Conservation (phyloP, 1,140 invertebrate species). For the Drosophila ercepeae region DNA sequence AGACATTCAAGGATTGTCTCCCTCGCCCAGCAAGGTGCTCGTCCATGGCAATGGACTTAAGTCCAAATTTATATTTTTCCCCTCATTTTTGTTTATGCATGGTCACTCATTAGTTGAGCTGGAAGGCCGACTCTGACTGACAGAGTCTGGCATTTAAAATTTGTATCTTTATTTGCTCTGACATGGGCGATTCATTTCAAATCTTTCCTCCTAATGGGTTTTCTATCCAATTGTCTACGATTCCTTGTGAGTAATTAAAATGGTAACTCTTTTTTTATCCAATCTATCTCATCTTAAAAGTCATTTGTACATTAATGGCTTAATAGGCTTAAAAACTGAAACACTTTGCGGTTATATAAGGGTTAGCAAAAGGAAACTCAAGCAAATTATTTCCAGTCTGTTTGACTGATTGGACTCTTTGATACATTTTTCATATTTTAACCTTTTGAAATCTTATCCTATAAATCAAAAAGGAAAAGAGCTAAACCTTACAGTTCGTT, state of each 20-base stretch:
- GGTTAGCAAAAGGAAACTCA: neutral
- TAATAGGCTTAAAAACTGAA: conserved; percentile 71
- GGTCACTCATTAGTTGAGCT: conserved; percentile 77
- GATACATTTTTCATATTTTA: neutral
- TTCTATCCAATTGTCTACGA: conserved; percentile 52
- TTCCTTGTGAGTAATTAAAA: conserved; percentile 63
- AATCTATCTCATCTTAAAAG: neutral
- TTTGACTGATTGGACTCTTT: neutral
- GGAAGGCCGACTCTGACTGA: conserved; percentile 55
- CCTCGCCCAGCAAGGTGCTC: conserved; percentile 64
- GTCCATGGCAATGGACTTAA: conserved; percentile 73
- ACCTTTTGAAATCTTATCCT: neutral
- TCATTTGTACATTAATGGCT: conserved; percentile 6
- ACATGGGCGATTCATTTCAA: conserved; percentile 15
- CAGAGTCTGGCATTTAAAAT: conserved; percentile 29
- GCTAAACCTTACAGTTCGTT: no score
- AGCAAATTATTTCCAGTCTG: conserved; percentile 8
- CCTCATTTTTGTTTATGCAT: conserved; percentile 48
- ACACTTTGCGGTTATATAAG: conserved; percentile 47
- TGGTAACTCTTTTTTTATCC: conserved; percentile 45
- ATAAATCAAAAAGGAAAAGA: no score
- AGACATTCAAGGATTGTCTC: conserved; percentile 59
- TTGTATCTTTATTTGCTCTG: conserved; percentile 25
- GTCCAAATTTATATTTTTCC: conserved; percentile 28
- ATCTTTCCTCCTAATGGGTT: conserved; percentile 61